A percentile compares a stretch with the other conserved stretches of the same genome.
Conservation (phyloP, 2,113 vertebrate species). For the Dromas ardeola region DNA sequence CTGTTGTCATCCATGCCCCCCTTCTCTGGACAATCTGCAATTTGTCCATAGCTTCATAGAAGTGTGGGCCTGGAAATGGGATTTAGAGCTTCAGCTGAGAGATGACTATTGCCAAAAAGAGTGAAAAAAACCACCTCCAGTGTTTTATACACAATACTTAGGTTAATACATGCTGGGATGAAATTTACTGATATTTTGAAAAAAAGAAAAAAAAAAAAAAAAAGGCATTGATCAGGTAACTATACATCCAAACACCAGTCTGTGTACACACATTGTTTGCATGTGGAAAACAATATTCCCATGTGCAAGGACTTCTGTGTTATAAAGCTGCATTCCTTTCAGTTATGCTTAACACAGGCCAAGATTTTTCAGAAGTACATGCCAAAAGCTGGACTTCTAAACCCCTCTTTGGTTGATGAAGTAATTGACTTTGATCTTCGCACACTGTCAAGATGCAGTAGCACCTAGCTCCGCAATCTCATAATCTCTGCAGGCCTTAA, state of each 20-base stretch:
- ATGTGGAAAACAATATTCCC: not conserved
- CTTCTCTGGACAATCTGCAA: not conserved
- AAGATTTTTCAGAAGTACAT: not conserved
- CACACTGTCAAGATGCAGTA: not conserved
- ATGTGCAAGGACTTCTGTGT: not conserved
- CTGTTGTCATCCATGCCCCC: not conserved
- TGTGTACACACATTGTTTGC: not conserved
- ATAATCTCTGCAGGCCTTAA: not conserved
- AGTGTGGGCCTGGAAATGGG: not conserved
- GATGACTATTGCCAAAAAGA: not conserved
- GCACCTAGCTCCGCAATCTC: not conserved
- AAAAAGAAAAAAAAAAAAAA: not conserved
- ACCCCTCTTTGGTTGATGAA: not conserved
- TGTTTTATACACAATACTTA: not conserved
- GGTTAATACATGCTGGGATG: not conserved
- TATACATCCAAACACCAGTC: not conserved
- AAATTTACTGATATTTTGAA: not conserved
- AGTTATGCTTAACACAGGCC: not conserved
- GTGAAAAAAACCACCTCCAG: not conserved
- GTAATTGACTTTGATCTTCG: not conserved
- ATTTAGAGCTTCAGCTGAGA: not conserved
- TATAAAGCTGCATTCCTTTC: not conserved
- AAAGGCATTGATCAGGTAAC: not conserved
- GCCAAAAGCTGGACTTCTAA: not conserved
- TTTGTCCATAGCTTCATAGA: not conserved